Evolutionary conservation across 2,113 vertebrate genomes (phyloP), one percentile per base, ranked within the genome.

Genomic region (Argyrosomus japonicus): DNA sequence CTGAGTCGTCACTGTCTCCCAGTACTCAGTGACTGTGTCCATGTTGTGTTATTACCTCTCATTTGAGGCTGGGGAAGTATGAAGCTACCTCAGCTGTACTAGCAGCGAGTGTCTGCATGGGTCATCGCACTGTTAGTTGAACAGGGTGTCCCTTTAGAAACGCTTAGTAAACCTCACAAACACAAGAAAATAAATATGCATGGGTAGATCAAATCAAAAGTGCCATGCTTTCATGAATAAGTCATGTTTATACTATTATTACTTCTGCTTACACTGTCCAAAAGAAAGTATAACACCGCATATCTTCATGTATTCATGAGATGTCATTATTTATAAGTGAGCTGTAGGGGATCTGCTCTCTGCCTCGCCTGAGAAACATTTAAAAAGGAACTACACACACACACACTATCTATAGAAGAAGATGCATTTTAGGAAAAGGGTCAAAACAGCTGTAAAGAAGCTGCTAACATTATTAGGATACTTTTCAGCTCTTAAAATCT

Each of bases 201-300:
- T 36, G 69, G 27, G 3, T 51, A 45, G 50, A 73, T 84, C 36
- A 73, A 64, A 77, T 78, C 67, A 23, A 40, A 72, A 45, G 57
- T 73, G 75, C 48, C 21, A 27, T 29, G 63, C 47, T 61, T 58
- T 57, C 64, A 88, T 91, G 50, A 88, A 83, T 91, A 75, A 87
- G 43, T 77, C 4, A 88, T 83, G 47, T 17, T 29, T 47, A n/a
- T 43, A 57, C 73, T 53, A 40, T 75, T 53, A 27, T 51, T 61
- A 61, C 64, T 88, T 86, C 50, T 81, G 77, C 71, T 78, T 81
- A 74, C 68, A 70, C 65, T 68, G 60, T 68, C 54, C 65, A 77
- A 64, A 88, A 74, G 43, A 79, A 84, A 82, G 67, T 61, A 13
- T 40, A 77, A 71, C 50, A 43, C 58, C 0, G 15, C 53, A 62